Base-by-base conservation (phyloP, 2,113 vertebrate genomes). In the Calyptommatus sinebrachiatus region DNA sequence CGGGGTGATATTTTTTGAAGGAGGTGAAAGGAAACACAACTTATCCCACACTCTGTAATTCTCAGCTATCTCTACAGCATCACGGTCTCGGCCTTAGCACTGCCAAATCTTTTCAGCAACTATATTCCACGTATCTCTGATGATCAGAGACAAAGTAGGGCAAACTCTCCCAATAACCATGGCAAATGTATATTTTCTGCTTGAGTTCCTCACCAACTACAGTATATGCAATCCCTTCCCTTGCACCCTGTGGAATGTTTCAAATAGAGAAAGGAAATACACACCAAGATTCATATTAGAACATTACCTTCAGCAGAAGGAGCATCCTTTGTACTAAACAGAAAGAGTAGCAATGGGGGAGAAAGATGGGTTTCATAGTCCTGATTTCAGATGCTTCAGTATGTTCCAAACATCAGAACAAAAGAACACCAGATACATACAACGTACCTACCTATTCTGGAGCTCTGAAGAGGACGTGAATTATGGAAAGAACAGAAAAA, bases 131-230 rank as follows among this genome's bases (percentile, higher is more conserved):
- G 50, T 69, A 75, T 46, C 41, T 81, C 72, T 75, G 18, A 60
- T 61, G 26, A 69, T 24, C 29, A 12, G 22, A 69, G 63, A 60
- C 50, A 50, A 60, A 68, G 63, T 50, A 62, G 66, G 71, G n/a
- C 46, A 74, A 74, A 80, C 35, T 60, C 48, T 48, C 63, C 62
- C 68, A 60, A 74, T 74, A 68, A 68, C 71, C 71, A 80, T 60
- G 31, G n/a, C 29, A 67, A 41, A 65, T 31, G 29, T 66, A 14
- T 20, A 68, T 28, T 28, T 74, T 68, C 28, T 73, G 63, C 48
- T 74, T 45, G 18, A 68, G 24, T 73, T 68, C 71, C 46, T 20
- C 60, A 63, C 48, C 71, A 68, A 29, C 18, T 29, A 21, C 48
- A 80, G 26, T 22, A 22, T 68, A 31, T 74, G 46, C 24, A 60